These are phyloP conservation scores for Odontomachus brunneus DNA, from an alignment of 1,140 invertebrate genomes.

Conservation along the genomic window DNA sequence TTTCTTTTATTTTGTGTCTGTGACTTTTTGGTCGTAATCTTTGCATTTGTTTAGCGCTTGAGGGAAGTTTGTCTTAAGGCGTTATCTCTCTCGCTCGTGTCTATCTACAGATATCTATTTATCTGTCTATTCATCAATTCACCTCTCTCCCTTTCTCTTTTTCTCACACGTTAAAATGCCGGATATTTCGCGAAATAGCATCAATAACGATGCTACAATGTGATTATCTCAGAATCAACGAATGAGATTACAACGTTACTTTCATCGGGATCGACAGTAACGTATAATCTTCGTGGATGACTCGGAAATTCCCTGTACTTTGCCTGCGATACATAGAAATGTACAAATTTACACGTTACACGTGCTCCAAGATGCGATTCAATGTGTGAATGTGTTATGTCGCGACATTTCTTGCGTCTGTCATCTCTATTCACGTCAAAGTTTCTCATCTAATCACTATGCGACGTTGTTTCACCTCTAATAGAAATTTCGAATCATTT, in stretches of 20 bases:
- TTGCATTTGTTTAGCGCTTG: too few relatives aligned
- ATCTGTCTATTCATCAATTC: background rate
- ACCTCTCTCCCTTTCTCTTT: background rate
- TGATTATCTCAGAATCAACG: constrained; percentile 26
- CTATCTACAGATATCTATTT: too few relatives aligned
- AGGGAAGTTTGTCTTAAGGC: too few relatives aligned
- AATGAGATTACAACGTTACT: constrained; percentile 3
- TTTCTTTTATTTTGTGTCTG: too few relatives aligned
- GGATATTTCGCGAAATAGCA: background rate
- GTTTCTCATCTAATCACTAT: too few relatives aligned
- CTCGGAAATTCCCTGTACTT: background rate
- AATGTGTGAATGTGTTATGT: background rate
- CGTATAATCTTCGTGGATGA: constrained; percentile 27
- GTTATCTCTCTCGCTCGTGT: too few relatives aligned
- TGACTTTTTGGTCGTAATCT: too few relatives aligned
- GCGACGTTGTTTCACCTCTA: too few relatives aligned
- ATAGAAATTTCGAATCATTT: too few relatives aligned
- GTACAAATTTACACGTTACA: constrained; percentile 11
- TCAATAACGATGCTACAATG: constrained; percentile 20
- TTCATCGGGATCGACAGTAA: constrained; percentile 9
- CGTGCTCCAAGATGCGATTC: background rate
- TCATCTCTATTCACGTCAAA: too few relatives aligned
- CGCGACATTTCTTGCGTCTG: too few relatives aligned
- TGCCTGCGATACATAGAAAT: background rate
- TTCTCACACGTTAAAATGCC: background rate